A percentile compares a stretch with the other conserved stretches of the same genome.
Evolutionary conservation across 30 jellyfish, hydroid and myxozoan genomes (phyloP).

Genomic region (Aurelia sp.): DNA sequence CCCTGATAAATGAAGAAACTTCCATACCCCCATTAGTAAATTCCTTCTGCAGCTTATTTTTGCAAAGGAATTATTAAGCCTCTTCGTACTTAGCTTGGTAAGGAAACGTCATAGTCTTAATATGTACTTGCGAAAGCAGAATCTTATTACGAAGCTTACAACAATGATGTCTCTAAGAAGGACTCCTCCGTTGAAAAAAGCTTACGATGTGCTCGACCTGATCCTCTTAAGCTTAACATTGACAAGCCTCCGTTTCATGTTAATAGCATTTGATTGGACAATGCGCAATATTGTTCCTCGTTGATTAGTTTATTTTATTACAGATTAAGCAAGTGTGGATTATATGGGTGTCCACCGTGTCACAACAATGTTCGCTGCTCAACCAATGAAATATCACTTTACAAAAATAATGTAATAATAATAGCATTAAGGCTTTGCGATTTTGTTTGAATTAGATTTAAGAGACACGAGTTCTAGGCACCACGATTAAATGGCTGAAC

Average conservation of each 20-base stretch:
- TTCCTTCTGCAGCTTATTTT: no score
- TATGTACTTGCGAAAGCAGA: no score
- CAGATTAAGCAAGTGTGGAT: constrained; percentile 23
- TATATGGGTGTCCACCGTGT: constrained; percentile 29
- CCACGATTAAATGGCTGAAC: background rate
- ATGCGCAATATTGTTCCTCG: constrained; percentile 20
- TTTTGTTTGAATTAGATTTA: constrained; percentile 10
- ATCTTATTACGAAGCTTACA: background rate
- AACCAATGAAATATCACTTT: constrained; percentile 53
- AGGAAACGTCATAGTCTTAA: no score
- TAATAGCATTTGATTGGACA: constrained; percentile 40
- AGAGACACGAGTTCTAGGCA: constrained; percentile 54
- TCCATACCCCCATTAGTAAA: no score
- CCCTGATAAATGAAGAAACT: no score
- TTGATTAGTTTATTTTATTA: constrained; percentile 55
- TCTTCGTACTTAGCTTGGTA: no score
- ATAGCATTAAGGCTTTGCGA: constrained; percentile 20
- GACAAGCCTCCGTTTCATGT: constrained; percentile 59
- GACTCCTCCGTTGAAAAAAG: background rate
- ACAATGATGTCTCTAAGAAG: background rate
- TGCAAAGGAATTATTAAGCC: no score
- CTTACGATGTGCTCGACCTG: constrained; percentile 27
- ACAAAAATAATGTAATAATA: constrained; percentile 30
- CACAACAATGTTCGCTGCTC: background rate
- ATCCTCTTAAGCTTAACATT: constrained; percentile 37